These are phyloP conservation scores for Gasterosteus aculeatus DNA, from an alignment of 2,113 vertebrate species.

Conservation along the genomic window DNA sequence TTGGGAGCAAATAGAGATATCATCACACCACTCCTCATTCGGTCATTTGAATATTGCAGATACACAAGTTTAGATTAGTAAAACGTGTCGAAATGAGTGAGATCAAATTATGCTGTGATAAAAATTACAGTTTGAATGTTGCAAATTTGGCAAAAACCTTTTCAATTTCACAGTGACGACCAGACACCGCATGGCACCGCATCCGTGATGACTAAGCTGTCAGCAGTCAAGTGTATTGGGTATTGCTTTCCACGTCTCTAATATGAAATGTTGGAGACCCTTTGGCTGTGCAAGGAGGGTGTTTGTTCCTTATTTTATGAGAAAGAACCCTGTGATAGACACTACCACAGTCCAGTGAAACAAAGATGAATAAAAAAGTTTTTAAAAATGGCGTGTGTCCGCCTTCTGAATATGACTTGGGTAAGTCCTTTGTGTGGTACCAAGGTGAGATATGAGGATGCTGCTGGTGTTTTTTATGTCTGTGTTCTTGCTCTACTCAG, in stretches of 20 bases:
- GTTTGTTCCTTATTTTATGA: constrained; percentile 58
- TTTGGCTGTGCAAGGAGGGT: neutral
- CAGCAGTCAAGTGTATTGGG: constrained; percentile 1
- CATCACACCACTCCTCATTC: neutral
- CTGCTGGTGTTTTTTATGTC: constrained; percentile 8
- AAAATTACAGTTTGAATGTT: constrained; percentile 1
- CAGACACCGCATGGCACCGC: neutral
- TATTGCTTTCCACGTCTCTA: constrained; percentile 17
- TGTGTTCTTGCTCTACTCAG: constrained; percentile 1
- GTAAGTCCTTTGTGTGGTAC: constrained; percentile 31
- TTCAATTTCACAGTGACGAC: neutral
- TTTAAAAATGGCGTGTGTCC: neutral
- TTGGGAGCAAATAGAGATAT: neutral
- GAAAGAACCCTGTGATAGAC: constrained; percentile 32
- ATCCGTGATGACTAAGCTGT: neutral
- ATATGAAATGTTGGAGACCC: constrained; percentile 1
- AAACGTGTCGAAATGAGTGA: constrained; percentile 11
- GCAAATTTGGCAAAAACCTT: neutral
- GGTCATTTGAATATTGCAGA: neutral
- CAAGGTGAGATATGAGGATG: constrained; percentile 18
- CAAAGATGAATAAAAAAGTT: constrained; percentile 20
- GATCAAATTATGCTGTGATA: neutral
- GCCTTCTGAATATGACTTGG: constrained; percentile 13
- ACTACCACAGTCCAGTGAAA: constrained; percentile 20
- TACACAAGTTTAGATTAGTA: constrained; percentile 2